These are phyloP conservation scores for Megaceryle torquata DNA, from an alignment of 2,113 vertebrate genomes.

Conservation along the genomic window DNA sequence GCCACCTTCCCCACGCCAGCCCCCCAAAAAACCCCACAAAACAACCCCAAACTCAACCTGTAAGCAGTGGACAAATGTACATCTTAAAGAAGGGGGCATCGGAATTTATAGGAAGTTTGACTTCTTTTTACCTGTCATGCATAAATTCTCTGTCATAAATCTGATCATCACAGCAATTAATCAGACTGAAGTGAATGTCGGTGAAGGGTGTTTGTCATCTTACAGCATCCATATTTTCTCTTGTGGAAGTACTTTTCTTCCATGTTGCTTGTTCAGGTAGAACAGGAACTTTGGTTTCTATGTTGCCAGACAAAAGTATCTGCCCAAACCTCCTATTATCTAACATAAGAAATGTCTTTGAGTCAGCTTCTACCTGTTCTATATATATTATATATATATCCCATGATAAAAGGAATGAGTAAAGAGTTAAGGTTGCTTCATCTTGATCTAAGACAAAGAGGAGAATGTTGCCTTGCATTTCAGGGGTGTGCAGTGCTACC, in stretches of 20 bases:
- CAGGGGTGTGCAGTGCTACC: not conserved
- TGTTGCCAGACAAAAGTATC: accelerated
- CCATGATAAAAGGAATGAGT: not conserved
- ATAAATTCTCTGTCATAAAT: not conserved
- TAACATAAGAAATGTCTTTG: not conserved
- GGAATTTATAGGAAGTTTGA: not conserved
- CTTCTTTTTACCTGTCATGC: not conserved
- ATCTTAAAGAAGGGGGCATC: not conserved
- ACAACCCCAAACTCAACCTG: not conserved
- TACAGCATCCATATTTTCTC: not conserved
- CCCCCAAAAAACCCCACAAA: not conserved
- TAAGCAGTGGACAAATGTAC: not conserved
- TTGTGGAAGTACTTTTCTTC: not conserved
- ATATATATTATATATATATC: no score
- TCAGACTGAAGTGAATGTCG: not conserved
- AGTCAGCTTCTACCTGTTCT: not conserved
- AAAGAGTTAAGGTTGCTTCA: not conserved
- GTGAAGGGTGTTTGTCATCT: not conserved
- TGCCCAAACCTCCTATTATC: not conserved
- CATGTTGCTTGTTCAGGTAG: not conserved
- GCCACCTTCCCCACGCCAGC: not conserved
- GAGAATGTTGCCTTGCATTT: not conserved
- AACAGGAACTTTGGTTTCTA: not conserved
- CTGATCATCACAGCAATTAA: not conserved
- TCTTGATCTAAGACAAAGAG: not conserved